Evolutionary conservation across 2,888 invertebrate species (phyloP), one percentile per base, ranked within the genome.

Genomic region (Sminthurinus aureus): DNA sequence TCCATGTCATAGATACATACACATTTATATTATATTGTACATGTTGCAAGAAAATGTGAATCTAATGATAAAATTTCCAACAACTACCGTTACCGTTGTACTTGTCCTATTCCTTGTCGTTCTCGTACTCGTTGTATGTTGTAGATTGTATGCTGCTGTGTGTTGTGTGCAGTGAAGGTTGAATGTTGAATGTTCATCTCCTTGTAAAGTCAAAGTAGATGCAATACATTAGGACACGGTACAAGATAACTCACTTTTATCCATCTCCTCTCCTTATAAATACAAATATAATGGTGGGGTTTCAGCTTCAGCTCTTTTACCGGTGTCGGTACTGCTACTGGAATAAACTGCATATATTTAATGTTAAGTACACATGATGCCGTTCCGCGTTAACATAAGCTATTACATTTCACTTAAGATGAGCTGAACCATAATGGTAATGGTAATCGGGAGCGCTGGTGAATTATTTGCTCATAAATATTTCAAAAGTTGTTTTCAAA

Each of bases 391-490:
- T 58, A 58, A 58, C 58, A 58, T 18, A 58, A 13, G 71, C 71
- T 22, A 71, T 71, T 71, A 71, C 20, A 67, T 67, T 67, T 67
- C 67, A 67, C 20, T 67, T 67, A 71, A 71, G 71, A 71, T 24
- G 71, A 71, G 71, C 8, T 22, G 15, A 71, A 71, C 71, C 13
- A 4, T 71, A 71, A 71, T 71, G 24, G 24, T 71, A 13, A 71
- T 71, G 24, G 24, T 24, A 71, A 24, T 24, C 24, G 26, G 8
- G 13, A 8, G 15, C 71, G 24, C 24, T 71, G 8, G 24, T 71
- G 13, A 24, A 71, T 71, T 26, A 71, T 71, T 71, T 11, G 8
- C 24, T 71, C 71, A 26, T 71, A 71, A 71, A 71, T 71, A 69
- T 69, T 69, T 20, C 67, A 69, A n/a, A 71, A 71, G 24, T 71